phyloP scores from a whole-genome alignment of 2,797 vertebrate genomes.

The Sebastes umbrosus region DNA sequence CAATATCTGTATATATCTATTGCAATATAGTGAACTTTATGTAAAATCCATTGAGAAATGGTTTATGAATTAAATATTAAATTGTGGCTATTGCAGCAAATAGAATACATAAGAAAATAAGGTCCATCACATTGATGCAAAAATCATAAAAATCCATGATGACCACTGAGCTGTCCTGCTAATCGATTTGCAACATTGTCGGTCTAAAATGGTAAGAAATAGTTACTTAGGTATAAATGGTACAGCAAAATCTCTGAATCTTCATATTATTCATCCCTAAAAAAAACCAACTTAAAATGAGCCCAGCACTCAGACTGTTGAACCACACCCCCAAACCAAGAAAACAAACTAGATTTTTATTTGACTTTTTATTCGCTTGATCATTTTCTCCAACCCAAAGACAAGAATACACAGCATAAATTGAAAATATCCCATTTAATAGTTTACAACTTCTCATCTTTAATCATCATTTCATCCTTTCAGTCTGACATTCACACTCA shows the following conservation, averaged over 20 bases:
- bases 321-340: constrained; percentile 27
- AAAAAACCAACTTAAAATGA: background rate
- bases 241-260: background rate
- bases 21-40: background rate
- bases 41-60: background rate
- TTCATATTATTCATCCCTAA: too few relatives aligned
- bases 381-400: constrained; percentile 98
- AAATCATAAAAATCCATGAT: background rate
- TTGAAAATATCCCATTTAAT: constrained; percentile 98
- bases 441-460: constrained; percentile 91
- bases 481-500: constrained; percentile 86
- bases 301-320: background rate
- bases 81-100: background rate
- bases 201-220: background rate
- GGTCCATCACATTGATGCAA: background rate
- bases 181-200: background rate
- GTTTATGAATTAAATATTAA: background rate
- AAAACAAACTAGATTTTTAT: constrained; percentile 81
- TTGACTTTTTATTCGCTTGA: constrained; percentile 93
- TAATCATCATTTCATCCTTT: constrained; percentile 80
- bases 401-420: constrained; percentile 98
- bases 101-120: background rate
- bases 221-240: background rate
- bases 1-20: background rate
- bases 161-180: background rate